Evolutionary conservation across 2,113 vertebrate species (phyloP).

Genomic region (Daubentonia madagascariensis): DNA sequence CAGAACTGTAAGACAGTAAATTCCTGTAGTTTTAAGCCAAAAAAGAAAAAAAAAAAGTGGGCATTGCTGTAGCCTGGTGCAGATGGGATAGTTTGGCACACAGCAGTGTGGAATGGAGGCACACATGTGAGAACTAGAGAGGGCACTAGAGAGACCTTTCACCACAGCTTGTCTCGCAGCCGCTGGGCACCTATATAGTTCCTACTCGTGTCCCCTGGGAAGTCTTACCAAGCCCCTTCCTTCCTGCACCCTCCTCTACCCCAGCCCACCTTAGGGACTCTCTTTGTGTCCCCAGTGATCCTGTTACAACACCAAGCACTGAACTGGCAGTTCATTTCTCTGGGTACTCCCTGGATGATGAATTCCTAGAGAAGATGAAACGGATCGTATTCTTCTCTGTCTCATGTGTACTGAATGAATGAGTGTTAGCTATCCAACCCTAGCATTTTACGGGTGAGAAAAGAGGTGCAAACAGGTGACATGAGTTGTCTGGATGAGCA

Average conservation of each 20-base stretch:
- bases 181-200: background rate
- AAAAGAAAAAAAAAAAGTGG: background rate
- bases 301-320: background rate
- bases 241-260: background rate
- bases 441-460: background rate
- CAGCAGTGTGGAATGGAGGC: background rate
- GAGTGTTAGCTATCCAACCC: background rate
- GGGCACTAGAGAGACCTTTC: background rate
- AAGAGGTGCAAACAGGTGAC: background rate
- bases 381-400: background rate
- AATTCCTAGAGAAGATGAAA: background rate
- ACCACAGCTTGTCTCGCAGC: background rate
- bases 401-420: background rate
- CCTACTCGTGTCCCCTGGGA: no score
- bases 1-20: background rate
- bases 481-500: background rate
- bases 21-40: background rate
- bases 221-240: background rate
- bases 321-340: background rate
- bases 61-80: background rate
- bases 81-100: background rate
- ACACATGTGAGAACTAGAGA: background rate
- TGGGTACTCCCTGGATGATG: background rate
- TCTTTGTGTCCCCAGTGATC: background rate
- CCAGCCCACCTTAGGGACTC: background rate